Base-by-base conservation (phyloP, 2,113 vertebrate genomes). In the Condylura cristata region DNA sequence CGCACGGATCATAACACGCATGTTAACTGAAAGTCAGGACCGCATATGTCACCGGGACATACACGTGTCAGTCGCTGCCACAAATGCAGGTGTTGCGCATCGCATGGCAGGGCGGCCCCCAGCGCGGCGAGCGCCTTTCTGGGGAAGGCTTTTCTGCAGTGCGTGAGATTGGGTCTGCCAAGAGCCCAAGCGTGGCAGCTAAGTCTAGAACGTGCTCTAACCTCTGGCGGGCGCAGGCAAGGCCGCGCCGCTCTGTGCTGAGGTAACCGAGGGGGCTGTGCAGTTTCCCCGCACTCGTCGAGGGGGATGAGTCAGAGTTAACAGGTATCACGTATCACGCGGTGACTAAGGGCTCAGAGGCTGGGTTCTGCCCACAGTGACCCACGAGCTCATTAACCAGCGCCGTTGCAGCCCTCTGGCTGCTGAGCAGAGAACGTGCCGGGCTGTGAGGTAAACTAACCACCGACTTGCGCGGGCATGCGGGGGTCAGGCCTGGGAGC, bases 221-320 rank as follows among this genome's bases (percentile, higher is more conserved):
- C 94, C 95, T 91, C 95, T 93, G 91, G 78, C 90, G 83, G 63
- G 74, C 97, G 95, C 92, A 96, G 96, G 96, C 93, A 96, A 96
- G 86, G 90, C 94, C 88, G 96, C 79, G 37, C 1, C 70, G 89
- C 91, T 53, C 88, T 66, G 44, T 92, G 88, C 96, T 96, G 91
- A 92, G 83, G n/a, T 79, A 93, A 95, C 56, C 80, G 68, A 94
- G 94, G 82, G 82, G 72, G 78, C 70, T 82, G 53, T 12, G 14
- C 48, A 68, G 89, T 86, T 95, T 96, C 91, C 70, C 92, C 74
- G 3, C 18, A 58, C 85, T 74, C 86, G 75, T 97, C 89, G 92
- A 63, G 86, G 82, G 72, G 72, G 70, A 80, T 95, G 92, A 96
- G 94, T 75, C 94, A n/a, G n/a, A n/a, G n/a, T n/a, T n/a, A n/a